Evolutionary conservation across 2,113 vertebrate genomes (phyloP).

Genomic region (Columba janthina): DNA sequence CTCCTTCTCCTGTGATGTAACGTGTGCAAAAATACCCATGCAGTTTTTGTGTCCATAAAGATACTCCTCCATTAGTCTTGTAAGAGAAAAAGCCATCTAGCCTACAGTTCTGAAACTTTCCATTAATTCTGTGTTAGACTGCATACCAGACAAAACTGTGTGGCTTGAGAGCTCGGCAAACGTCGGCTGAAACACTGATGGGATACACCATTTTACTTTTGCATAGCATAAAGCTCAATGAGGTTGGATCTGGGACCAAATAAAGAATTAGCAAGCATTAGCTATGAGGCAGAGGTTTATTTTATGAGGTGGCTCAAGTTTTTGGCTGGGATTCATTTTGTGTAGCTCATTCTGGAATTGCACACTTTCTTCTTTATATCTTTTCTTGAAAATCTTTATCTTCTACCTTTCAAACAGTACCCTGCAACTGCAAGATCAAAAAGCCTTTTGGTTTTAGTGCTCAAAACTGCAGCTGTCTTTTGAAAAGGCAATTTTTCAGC

Average conservation of each 20-base stretch:
- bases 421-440: not conserved
- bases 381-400: not conserved
- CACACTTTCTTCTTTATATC: fast-evolving
- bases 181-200: not conserved
- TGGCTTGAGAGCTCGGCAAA: not conserved
- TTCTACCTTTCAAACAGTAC: not conserved
- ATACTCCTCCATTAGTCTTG: not conserved
- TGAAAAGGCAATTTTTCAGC: not conserved
- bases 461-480: not conserved
- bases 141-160: not conserved
- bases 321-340: not conserved
- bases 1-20: not conserved
- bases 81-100: not conserved
- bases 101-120: not conserved
- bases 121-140: not conserved
- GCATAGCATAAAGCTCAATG: not conserved
- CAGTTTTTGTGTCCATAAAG: not conserved
- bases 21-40: not conserved
- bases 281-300: not conserved
- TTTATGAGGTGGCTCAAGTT: not conserved
- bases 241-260: not conserved
- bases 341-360: not conserved
- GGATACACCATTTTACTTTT: not conserved
- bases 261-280: not conserved
- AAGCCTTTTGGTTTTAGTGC: not conserved